Conservation (phyloP, 2,113 vertebrate species). For the Holacanthus passer region DNA sequence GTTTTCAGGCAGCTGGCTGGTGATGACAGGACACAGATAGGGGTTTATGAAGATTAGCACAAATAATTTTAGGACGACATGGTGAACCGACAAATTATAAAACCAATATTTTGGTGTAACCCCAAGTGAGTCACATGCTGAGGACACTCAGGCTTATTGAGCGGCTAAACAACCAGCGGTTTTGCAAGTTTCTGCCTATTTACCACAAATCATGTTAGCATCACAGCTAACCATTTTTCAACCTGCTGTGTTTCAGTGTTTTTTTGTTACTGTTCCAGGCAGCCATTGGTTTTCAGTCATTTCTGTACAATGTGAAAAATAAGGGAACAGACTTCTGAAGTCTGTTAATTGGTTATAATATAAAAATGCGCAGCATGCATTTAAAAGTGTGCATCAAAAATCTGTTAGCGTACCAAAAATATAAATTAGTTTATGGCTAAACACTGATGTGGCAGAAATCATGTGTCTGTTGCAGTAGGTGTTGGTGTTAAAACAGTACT, state of each 20-base stretch:
- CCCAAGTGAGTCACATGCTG: neutral
- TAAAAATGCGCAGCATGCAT: neutral
- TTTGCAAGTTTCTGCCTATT: neutral
- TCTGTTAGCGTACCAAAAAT: neutral
- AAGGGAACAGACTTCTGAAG: neutral
- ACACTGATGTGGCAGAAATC: neutral
- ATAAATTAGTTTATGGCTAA: neutral
- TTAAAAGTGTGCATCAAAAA: neutral
- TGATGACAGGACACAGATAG: neutral
- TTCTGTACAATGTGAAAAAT: neutral
- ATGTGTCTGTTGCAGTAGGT: neutral
- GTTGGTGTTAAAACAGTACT: neutral
- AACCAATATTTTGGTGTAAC: neutral
- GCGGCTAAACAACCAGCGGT: neutral
- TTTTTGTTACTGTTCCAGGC: neutral
- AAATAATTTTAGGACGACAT: neutral
- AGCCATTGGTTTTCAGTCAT: neutral
- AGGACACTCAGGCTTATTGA: neutral
- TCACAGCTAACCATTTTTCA: neutral
- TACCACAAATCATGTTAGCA: neutral
- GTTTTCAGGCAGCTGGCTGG: neutral
- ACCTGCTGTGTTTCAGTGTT: neutral
- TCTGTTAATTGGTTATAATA: neutral
- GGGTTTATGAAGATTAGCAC: neutral
- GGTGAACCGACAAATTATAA: neutral